Evolutionary conservation across 2,113 vertebrate species (phyloP), one percentile per base, ranked within the genome.

Genomic region (Dromaius novaehollandiae): DNA sequence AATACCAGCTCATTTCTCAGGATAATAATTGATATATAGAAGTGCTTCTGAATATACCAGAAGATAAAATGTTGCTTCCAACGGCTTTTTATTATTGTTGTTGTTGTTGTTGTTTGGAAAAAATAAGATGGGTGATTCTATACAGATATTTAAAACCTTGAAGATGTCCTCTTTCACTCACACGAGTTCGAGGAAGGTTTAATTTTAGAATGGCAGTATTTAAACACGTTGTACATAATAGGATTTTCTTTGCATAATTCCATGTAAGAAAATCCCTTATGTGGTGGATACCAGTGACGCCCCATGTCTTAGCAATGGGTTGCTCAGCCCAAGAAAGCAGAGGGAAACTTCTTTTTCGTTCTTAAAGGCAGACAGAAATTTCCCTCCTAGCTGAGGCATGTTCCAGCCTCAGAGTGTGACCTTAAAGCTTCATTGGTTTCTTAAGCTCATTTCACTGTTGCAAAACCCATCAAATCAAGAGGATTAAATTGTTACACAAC

Each of bases 401-500:
- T 66, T 89, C 85, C 86, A 53, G 77, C 82, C 26, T 78, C 48
- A 56, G 13, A 44, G 36, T 76, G 11, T 86, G 88, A 85, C 86
- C 44, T 95, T 85, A 86, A 80, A 87, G 46, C 53, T 82, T 83
- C 40, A 80, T 2, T 61, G 19, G 5, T 85, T 85, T 84, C 80
- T 92, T 89, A 85, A 95, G 8, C 38, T 68, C 55, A 73, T 88
- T 32, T 40, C 92, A 82, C 56, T 90, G 77, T 79, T 63, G 55
- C 71, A 81, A 96, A 93, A 55, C 42, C 26, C 36, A 91, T 68
- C 7, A n/a, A 77, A 77, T 56, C 44, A 75, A 93, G 74, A 53
- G 69, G 60, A 82, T 84, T 88, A 96, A 93, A 85, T 65, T 61
- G 26, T 94, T 90, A 51, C 61, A 46, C 79, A 96, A 88, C 58